Evolutionary conservation across 2,797 vertebrate genomes (phyloP), one percentile per base, ranked within the genome.

Genomic region (Balearica regulorum): DNA sequence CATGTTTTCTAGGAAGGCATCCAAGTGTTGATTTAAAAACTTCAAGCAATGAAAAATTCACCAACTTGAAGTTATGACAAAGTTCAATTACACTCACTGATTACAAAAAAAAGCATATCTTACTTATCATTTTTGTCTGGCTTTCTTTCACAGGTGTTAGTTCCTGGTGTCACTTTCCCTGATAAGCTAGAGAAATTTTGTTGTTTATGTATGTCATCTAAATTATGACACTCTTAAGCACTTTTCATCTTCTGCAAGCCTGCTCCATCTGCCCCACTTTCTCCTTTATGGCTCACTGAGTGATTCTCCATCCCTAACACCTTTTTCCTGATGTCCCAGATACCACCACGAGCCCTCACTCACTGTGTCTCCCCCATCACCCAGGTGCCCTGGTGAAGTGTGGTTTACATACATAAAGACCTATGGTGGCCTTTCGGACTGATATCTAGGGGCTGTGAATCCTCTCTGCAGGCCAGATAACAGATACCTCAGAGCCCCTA

Each of bases 21-120:
- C 80, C 62, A 94, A 94, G 90, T 70, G 51, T 89, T 84, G 78
- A 90, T 94, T 87, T 90, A 78, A 94, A 91, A 93, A 94, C 37
- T 73, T 83, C 17, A 75, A 61, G 53, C 25, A 84, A 83, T 90
- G 68, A 92, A 92, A 93, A 92, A 89, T 71, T 71, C 41, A 83
- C 61, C 26, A 16, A 73, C 89, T 10, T 51, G 29, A 90, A 81
- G 37, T 57, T 80, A 76, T 31, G 61, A 80, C 17, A 81, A 90
- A 71, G 81, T 79, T 89, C 60, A 92, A 16, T 93, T 73, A 41
- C 37, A 28, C 13, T 95, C 57, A 43, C 9, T 87, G 61, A 89
- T 85, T 83, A 76, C 15, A 46, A 55, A 94, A 83, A 68, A 87
- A 33, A 10, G 0, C 13, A 25, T 11, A 35, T 12, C 9, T 79